Evolutionary conservation across 2,113 vertebrate species (phyloP), one percentile per base, ranked within the genome.

Genomic region (Nannospalax galili): DNA sequence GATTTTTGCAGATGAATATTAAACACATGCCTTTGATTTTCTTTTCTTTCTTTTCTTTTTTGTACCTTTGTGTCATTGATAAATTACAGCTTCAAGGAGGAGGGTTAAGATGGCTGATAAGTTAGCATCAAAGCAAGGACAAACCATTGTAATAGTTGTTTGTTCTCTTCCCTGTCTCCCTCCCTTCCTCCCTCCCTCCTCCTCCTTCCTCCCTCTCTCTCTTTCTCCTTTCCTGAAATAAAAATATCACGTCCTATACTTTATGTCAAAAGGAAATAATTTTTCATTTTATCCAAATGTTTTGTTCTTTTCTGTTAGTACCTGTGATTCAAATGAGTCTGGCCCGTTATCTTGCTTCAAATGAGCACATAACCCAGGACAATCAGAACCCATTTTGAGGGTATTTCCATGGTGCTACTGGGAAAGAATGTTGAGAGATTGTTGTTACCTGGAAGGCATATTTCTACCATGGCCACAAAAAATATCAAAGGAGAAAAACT

Each of bases 1-100:
- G 35, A 62, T 84, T 95, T 92, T 92, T 96, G 15, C 19, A 78
- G 60, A 80, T 90, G 70, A 92, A 90, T 98, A 94, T 97, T 91
- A 82, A 97, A 91, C 81, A 24, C 15, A 10, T 70, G 56, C 10
- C 40, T 94, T 93, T 89, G 85, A 65, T 74, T 92, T 85, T 81
- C 40, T 89, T 62, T 70, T 81, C 85, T 82, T 42, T 62, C 24
- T 64, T 60, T 62, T 62, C 56, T 17, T 64, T 45, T 84, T 32
- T 15, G 8, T 58, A 10, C 15, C 56, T 84, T 87, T 90, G 58
- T 84, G 74, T 84, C 82, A 96, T 95, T 92, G 92, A 96, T 93
- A 94, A 97, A 96, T 65, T 35, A 89, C 60, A 84, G 56, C 56
- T 32, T 91, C 60, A 93, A 82, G 75, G 62, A 95, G 62, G 75